Evolutionary conservation across 2,113 vertebrate species (phyloP).

Genomic region (Limnothrissa miodon): DNA sequence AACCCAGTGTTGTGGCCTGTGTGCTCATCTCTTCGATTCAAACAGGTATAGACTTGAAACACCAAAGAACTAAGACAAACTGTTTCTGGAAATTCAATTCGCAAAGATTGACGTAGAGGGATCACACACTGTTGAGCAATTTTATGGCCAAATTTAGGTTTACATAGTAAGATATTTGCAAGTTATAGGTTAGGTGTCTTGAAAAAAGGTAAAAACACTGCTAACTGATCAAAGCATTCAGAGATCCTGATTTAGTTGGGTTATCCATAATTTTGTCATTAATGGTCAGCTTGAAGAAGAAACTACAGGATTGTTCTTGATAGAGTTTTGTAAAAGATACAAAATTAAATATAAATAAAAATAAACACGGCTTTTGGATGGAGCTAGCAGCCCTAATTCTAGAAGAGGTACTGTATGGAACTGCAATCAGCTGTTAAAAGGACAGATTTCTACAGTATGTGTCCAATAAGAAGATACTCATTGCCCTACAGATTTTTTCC

Average conservation of each 20-base stretch:
- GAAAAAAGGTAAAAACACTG: background rate
- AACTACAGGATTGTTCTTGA: too few species aligned
- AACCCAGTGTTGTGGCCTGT: too few species aligned
- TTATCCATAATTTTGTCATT: too few species aligned
- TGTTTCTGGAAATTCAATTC: background rate
- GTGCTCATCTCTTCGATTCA: too few species aligned
- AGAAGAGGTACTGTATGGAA: conserved; percentile 34
- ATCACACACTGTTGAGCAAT: conserved; percentile 6
- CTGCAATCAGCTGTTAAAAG: conserved; percentile 21
- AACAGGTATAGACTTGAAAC: too few species aligned
- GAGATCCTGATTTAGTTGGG: conserved; percentile 24
- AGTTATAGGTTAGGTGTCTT: background rate
- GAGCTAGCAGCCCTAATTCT: conserved; percentile 35
- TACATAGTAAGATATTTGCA: conserved; percentile 24
- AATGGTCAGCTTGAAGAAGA: too few species aligned
- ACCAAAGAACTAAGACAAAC: background rate
- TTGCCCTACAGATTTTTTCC: too few species aligned
- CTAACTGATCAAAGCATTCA: conserved; percentile 25
- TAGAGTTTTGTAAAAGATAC: too few species aligned
- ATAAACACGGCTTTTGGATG: conserved; percentile 34
- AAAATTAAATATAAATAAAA: too few species aligned
- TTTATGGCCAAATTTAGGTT: conserved; percentile 20
- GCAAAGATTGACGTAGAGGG: background rate
- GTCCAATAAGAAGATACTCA: conserved; percentile 22
- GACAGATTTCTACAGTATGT: conserved; percentile 24